A percentile compares a stretch with the other conserved stretches of the same genome.
Conservation (phyloP, 1,140 invertebrate genomes). For the Drosophila kohkoa region DNA sequence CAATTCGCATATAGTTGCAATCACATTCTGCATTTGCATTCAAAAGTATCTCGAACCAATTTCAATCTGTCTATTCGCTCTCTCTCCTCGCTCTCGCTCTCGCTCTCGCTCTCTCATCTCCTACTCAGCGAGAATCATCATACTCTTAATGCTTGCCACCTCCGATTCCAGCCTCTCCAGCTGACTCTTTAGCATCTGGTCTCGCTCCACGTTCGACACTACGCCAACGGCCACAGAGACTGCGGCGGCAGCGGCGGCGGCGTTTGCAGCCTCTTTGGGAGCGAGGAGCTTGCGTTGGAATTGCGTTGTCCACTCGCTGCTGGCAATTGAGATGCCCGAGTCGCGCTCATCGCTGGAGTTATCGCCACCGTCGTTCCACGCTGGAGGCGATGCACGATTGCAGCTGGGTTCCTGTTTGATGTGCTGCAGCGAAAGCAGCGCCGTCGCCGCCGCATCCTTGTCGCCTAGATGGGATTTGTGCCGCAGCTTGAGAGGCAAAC, state of each 20-base stretch:
- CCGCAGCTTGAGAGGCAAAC: constrained; percentile 94
- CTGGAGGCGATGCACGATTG: constrained; percentile 88
- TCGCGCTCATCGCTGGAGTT: constrained; percentile 95
- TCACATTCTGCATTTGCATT: not conserved
- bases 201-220: constrained; percentile 85
- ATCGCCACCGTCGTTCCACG: constrained; percentile 92
- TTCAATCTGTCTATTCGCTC: constrained; percentile 70
- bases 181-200: constrained; percentile 90
- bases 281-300: constrained; percentile 73
- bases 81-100: constrained; percentile 55
- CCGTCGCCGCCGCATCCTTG: constrained; percentile 93
- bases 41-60: constrained; percentile 26
- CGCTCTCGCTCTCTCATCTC: constrained; percentile 34
- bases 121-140: constrained; percentile 86
- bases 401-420: constrained; percentile 93
- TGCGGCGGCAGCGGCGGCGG: constrained; percentile 17
- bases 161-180: constrained; percentile 95
- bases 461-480: constrained; percentile 96
- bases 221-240: constrained; percentile 66
- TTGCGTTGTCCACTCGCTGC: constrained; percentile 87
- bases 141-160: constrained; percentile 94
- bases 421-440: constrained; percentile 91
- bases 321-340: constrained; percentile 93
- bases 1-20: not conserved
- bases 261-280: constrained; percentile 44